Base-by-base conservation (phyloP, 2,797 vertebrate genomes). In the Botia kubotai region DNA sequence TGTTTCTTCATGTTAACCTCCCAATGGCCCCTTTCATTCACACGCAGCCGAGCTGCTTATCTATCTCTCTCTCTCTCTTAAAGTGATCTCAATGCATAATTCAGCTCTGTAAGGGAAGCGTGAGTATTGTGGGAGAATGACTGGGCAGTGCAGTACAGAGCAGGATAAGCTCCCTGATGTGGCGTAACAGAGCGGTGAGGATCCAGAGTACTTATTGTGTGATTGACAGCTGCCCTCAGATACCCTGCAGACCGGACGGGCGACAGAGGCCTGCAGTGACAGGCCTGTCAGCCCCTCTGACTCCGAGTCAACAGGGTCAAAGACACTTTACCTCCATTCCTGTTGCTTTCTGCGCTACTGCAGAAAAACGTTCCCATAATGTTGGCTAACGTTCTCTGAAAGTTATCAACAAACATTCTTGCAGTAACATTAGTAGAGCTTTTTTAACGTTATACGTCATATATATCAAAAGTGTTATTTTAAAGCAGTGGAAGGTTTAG, bases 161-260 rank as follows among this genome's bases (percentile, higher is more conserved):
- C 16, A 43, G 68, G 82, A 83, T 62, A 79, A 81, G 60, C 67
- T 67, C 57, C 39, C 48, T 70, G 63, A 50, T 68, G 23, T 82
- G 72, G 33, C 14, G 69, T 16, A 17, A 52, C 66, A 7, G 36
- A 19, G 4, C 66, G 1, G 11, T 19, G 19, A 60, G 21, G 84
- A 84, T 86, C 72, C 53, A 52, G 33, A 82, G 58, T 72, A 76
- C 68, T 84, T 84, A 82, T 77, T 55, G 65, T 74, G 62, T 68
- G 78, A 80, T 63, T 55, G 63, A 77, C 65, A 67, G 77, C 75
- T 16, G 77, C 80, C 77, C 81, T 79, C 70, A 50, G 76, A 72
- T 62, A 60, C 67, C 74, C 29, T 71, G 57, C 17, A 77, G 29
- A 84, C 68, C 70, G 77, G 46, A 68, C 48, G 33, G 50, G 74